Percentiles rank a stretch among this genome's conserved stretches.
These are phyloP conservation scores for Apodemus agrarius DNA, from an alignment of 2,797 vertebrate genomes.

Conservation along the genomic window DNA sequence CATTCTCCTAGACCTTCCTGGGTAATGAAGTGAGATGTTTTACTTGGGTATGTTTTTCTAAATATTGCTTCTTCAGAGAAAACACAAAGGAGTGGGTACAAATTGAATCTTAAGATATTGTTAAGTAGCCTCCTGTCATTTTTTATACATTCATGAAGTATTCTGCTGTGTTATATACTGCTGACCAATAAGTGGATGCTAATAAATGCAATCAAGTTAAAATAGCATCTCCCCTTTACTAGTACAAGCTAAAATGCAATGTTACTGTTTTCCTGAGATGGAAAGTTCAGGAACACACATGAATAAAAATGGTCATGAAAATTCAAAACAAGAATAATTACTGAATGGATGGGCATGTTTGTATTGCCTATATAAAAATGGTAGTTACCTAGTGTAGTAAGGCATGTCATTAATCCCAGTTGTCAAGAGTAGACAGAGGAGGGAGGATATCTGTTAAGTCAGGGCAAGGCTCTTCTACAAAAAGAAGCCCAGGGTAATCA, in stretches of 20 bases:
- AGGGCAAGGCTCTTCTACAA: not conserved
- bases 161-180: not conserved
- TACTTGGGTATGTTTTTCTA: rapidly evolving
- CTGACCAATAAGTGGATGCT: not conserved
- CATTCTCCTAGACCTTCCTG: not conserved
- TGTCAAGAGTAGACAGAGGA: not conserved
- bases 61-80: not conserved
- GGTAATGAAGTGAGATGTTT: not conserved
- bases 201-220: not conserved
- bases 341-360: not conserved
- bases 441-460: not conserved
- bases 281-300: not conserved
- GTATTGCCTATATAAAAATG: not conserved
- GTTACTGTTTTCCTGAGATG: not conserved
- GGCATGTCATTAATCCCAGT: not conserved
- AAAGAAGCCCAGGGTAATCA: not conserved
- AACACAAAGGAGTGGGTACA: not conserved
- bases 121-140: not conserved
- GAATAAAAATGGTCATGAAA: not conserved
- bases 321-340: not conserved
- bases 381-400: too few relatives aligned
- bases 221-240: not conserved
- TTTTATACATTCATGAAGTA: not conserved
- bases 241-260: not conserved
- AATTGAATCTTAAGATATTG: too few relatives aligned